Evolutionary conservation across 2,888 invertebrate species (phyloP), one percentile per base, ranked within the genome.

Genomic region (Drosophila rubida): DNA sequence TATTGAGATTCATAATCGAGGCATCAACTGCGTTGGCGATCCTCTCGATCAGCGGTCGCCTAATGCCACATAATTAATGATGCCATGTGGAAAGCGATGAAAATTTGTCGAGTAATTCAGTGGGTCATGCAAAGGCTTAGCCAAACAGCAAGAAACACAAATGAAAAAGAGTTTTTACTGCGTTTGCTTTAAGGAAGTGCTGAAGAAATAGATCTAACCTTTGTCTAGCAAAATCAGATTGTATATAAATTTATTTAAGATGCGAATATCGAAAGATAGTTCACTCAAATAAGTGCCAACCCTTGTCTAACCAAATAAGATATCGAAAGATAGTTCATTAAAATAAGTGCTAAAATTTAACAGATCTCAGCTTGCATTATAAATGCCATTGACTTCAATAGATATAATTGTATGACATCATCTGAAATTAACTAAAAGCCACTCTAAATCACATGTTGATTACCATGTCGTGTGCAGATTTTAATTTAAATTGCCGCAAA

Each of bases 1-100:
- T 78, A 87, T 86, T 74, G 70, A 78, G 77, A 88, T 88, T 88
- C 77, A 83, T 84, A 86, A 88, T 73, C 78, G 67, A 57, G 62
- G 45, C 71, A 76, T 61, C 53, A 59, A 66, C 55, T 78, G 74
- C 70, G 84, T 73, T 80, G 83, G 87, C 87, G 86, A 79, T 78
- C 63, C 23, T 42, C 51, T 44, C 68, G 55, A 67, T 63, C 57
- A 42, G 8, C 57, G 48, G 45, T 62, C 58, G 8, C 27, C 35
- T 54, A 83, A 83, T 82, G 83, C 82, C 50, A 53, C 70, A 77
- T 85, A 72, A 83, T 87, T 83, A 83, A 83, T 87, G 82, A 77
- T 75, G 13, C 44, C 27, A 14, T 54, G 57, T 67, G 64, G 67
- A 73, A 79, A 76, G 69, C 66, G 51, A 78, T 60, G 67, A 65